Evolutionary conservation across 1,140 invertebrate species (phyloP).

Genomic region (Drosophila nebulosa): DNA sequence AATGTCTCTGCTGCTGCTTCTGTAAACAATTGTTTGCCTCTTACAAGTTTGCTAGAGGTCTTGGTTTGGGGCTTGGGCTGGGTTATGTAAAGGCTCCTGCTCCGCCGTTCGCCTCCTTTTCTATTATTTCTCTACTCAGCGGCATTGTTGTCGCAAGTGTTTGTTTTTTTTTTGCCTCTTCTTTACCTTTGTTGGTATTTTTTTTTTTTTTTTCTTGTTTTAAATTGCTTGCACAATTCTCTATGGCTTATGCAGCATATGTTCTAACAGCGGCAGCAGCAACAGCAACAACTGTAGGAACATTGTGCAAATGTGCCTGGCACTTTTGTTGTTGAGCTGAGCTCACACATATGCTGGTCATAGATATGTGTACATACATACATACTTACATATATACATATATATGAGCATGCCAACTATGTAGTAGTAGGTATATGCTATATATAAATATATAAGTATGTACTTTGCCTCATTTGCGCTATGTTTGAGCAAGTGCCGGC

Average conservation of each 20-base stretch:
- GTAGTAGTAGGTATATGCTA: constrained; percentile 4
- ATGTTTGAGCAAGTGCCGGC: constrained; percentile 61
- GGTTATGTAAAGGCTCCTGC: constrained; percentile 29
- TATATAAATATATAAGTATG: constrained; percentile 8
- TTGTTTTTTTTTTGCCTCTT: constrained; percentile 32
- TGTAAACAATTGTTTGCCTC: background rate
- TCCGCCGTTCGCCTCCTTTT: background rate
- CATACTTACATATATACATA: no score
- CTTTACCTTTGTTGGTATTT: constrained; percentile 35
- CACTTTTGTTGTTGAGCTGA: constrained; percentile 57
- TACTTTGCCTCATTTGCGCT: constrained; percentile 27
- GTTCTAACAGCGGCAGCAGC: constrained; percentile 35
- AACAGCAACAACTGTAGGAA: constrained; percentile 30
- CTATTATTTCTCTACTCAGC: background rate
- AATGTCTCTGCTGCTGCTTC: background rate
- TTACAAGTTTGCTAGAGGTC: background rate
- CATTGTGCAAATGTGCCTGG: constrained; percentile 38
- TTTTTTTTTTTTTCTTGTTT: constrained; percentile 29
- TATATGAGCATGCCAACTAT: no score
- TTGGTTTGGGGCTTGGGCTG: constrained; percentile 1
- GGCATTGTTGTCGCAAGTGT: constrained; percentile 63
- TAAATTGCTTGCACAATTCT: constrained; percentile 60
- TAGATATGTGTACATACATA: background rate
- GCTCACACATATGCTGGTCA: constrained; percentile 17
- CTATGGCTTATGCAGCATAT: constrained; percentile 58